Percentiles rank a stretch among this genome's conserved stretches.
These are phyloP conservation scores for Capreolus pygargus DNA, from an alignment of 2,113 vertebrate genomes.

Conservation along the genomic window DNA sequence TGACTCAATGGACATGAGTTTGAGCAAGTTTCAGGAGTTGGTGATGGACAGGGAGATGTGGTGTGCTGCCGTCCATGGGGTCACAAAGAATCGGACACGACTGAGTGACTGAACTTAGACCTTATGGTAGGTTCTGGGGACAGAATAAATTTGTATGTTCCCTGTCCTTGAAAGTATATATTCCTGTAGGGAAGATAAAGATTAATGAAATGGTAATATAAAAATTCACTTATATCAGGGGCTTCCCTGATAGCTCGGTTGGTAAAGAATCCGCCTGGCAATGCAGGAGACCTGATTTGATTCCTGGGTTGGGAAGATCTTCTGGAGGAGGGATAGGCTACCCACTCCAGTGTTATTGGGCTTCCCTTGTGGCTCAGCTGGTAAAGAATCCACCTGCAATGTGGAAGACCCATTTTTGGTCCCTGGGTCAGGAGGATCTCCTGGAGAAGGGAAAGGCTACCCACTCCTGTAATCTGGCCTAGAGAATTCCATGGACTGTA, in stretches of 20 bases:
- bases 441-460: neutral
- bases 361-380: neutral
- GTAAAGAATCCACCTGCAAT: neutral
- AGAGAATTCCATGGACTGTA: neutral
- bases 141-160: neutral
- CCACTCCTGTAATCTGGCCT: neutral
- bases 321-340: neutral
- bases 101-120: neutral
- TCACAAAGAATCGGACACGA: neutral
- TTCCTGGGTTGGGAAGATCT: neutral
- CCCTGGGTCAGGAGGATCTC: neutral
- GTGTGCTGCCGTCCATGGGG: rapidly evolving
- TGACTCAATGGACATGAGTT: neutral
- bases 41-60: neutral
- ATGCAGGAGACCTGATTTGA: rapidly evolving
- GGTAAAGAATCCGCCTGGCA: rapidly evolving
- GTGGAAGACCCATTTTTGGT: rapidly evolving
- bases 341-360: neutral
- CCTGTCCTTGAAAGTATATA: neutral
- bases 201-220: neutral
- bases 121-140: neutral
- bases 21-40: neutral
- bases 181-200: neutral
- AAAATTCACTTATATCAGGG: neutral
- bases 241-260: neutral